phyloP scores from a whole-genome alignment of 2,888 invertebrate species.

The Gandaritis pyraliata region DNA sequence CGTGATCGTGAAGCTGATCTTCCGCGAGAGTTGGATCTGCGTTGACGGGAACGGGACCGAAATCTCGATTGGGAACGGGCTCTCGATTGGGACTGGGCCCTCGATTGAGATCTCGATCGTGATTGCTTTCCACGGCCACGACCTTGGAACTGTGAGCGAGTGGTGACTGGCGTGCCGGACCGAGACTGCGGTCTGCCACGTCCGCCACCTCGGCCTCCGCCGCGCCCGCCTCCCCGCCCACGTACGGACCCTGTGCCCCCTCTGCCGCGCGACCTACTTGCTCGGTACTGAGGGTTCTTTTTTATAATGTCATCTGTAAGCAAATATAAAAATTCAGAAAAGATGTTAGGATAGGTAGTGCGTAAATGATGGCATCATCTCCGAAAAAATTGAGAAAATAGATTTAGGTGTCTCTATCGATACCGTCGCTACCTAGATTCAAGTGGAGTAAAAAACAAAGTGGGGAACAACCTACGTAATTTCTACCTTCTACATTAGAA shows the following conservation, averaged over 20 bases:
- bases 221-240: constrained; percentile 43
- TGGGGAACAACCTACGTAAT: not conserved
- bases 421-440: too few relatives aligned
- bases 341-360: not conserved
- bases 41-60: constrained; percentile 52
- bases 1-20: constrained; percentile 70
- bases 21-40: constrained; percentile 59
- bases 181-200: constrained; percentile 57
- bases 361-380: not conserved
- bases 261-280: constrained; percentile 67
- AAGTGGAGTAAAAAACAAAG: not conserved
- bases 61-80: constrained; percentile 40
- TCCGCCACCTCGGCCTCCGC: constrained; percentile 44
- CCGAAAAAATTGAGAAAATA: too few relatives aligned
- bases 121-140: constrained; percentile 55
- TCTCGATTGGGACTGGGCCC: constrained; percentile 45
- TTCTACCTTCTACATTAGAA: too few relatives aligned
- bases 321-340: not conserved
- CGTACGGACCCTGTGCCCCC: constrained; percentile 50
- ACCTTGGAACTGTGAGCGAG: constrained; percentile 58
- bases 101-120: constrained; percentile 51
- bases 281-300: constrained; percentile 65
- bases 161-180: constrained; percentile 49
- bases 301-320: constrained; percentile 75
- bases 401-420: too few relatives aligned